A percentile compares a stretch with the other conserved stretches of the same genome.
Conservation (phyloP, 2,888 invertebrate species). For the Eustalomyia histrio region DNA sequence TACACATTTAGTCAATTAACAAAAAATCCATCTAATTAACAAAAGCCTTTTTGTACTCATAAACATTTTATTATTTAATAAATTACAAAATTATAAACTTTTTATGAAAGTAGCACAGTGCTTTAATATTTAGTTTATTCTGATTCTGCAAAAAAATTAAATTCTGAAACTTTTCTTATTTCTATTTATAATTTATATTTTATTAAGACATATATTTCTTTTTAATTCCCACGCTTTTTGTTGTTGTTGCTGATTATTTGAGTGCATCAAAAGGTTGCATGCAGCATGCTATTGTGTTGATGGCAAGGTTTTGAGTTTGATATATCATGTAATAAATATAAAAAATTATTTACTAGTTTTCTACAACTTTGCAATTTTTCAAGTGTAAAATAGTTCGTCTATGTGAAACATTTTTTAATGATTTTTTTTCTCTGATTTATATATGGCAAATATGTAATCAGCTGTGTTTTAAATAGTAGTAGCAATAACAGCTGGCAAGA, state of each 20-base stretch:
- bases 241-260: background rate
- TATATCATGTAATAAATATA: slow-evolving; percentile 50
- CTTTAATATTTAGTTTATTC: background rate
- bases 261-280: slow-evolving; percentile 36
- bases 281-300: slow-evolving; percentile 41
- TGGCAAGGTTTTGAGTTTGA: background rate
- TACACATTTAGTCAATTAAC: too few species aligned
- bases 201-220: background rate
- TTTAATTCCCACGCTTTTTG: background rate
- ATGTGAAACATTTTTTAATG: slow-evolving; percentile 33
- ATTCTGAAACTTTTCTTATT: background rate
- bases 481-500: background rate
- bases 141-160: background rate
- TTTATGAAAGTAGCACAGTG: too few species aligned
- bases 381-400: slow-evolving; percentile 6
- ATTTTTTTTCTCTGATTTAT: background rate
- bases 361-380: slow-evolving; percentile 26
- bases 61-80: too few species aligned
- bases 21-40: too few species aligned
- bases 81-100: too few species aligned
- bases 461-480: background rate
- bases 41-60: too few species aligned
- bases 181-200: slow-evolving; percentile 6
- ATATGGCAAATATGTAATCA: background rate
- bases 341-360: slow-evolving; percentile 41